phyloP scores from a whole-genome alignment of 2,113 vertebrate genomes.

The Dendropsophus ebraccatus region DNA sequence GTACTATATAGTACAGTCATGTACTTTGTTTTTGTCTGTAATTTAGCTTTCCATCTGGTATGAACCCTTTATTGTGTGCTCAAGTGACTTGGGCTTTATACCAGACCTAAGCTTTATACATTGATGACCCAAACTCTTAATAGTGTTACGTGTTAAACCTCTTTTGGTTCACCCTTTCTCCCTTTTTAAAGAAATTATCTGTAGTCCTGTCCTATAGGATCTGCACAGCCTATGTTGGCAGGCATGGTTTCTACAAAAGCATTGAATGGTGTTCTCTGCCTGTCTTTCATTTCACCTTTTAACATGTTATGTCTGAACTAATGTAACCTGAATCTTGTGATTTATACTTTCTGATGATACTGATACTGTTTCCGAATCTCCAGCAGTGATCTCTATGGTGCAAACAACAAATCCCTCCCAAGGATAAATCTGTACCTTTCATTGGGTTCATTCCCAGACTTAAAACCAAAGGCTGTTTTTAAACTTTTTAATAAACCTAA shows the following conservation, averaged over 20 bases:
- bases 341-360: background rate
- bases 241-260: background rate
- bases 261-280: background rate
- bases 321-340: background rate
- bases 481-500: constrained; percentile 64
- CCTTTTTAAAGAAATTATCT: too few species aligned
- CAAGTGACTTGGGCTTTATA: background rate
- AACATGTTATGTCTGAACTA: background rate
- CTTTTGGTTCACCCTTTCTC: background rate
- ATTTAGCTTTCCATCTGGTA: background rate
- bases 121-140: background rate
- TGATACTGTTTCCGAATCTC: background rate
- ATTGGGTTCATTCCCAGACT: constrained; percentile 44
- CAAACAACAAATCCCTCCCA: constrained; percentile 33
- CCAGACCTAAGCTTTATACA: background rate
- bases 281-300: background rate
- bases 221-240: background rate
- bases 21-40: background rate
- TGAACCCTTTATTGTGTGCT: background rate
- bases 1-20: background rate
- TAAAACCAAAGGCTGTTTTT: constrained; percentile 77
- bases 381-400: constrained; percentile 28
- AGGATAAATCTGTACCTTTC: background rate
- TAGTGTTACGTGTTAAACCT: background rate
- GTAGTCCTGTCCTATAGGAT: background rate